These are phyloP conservation scores for Luehdorfia chinensis DNA, from an alignment of 1,140 invertebrate species.

Conservation along the genomic window DNA sequence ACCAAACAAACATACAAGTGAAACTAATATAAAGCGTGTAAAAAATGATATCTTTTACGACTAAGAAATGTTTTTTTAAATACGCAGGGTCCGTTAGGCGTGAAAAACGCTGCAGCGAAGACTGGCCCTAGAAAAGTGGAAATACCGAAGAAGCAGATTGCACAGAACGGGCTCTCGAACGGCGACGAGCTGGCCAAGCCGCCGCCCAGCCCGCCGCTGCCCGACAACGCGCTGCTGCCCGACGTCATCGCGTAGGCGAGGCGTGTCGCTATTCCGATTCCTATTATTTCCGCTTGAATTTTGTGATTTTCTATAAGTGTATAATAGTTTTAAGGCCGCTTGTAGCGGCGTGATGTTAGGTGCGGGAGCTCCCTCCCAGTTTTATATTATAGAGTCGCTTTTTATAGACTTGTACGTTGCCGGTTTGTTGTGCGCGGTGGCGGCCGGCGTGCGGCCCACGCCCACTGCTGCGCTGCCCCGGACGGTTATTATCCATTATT, in stretches of 20 bases:
- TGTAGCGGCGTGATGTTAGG: conserved; percentile 57
- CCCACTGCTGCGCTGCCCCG: conserved; percentile 8
- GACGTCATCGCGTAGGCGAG: conserved; percentile 64
- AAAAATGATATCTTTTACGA: too few relatives aligned
- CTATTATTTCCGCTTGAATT: conserved; percentile 74
- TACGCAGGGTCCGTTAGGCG: conserved; percentile 33
- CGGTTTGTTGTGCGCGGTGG: conserved; percentile 21
- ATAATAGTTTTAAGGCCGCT: conserved; percentile 65
- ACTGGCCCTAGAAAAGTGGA: conserved; percentile 31
- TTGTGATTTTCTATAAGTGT: conserved; percentile 75
- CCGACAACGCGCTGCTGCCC: conserved; percentile 66
- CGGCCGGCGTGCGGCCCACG: conserved; percentile 18
- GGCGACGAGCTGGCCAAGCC: conserved; percentile 45
- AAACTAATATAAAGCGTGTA: too few relatives aligned
- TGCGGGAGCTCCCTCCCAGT: conserved; percentile 62
- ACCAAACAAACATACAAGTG: too few relatives aligned
- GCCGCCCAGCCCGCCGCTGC: conserved; percentile 57
- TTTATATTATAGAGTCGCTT: conserved; percentile 73
- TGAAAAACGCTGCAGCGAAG: conserved; percentile 27
- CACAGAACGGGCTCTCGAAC: conserved; percentile 36
- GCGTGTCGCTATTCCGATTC: conserved; percentile 42
- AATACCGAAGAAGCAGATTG: conserved; percentile 31
- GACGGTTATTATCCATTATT: conserved; percentile 55
- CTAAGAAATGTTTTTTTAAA: too few relatives aligned
- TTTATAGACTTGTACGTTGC: conserved; percentile 55